Percentiles rank a stretch among this genome's conserved stretches.
phyloP scores from a whole-genome alignment of 2,113 vertebrate species.

The Syrmaticus mikado region DNA sequence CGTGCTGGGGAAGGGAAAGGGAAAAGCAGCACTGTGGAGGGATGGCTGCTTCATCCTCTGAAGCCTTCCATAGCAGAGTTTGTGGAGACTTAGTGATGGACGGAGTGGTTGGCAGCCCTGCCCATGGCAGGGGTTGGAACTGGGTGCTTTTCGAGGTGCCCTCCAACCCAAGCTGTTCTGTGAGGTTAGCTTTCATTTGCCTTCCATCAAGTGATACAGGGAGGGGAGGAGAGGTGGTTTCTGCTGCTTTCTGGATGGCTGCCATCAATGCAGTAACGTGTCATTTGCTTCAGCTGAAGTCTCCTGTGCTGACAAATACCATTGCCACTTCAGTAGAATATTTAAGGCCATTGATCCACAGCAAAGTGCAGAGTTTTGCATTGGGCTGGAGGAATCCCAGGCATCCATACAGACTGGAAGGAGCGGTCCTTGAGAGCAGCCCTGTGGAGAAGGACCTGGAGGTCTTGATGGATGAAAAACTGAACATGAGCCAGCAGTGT shows the following conservation, averaged over 20 bases:
- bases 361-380: too few relatives aligned
- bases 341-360: not conserved
- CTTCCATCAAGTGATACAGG: not conserved
- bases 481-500: too few relatives aligned
- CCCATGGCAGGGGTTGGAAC: too few relatives aligned
- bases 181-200: not conserved
- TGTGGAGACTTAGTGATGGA: not conserved
- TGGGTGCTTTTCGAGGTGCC: too few relatives aligned
- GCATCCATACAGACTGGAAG: too few relatives aligned
- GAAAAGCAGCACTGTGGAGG: not conserved
- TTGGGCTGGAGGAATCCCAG: too few relatives aligned
- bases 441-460: too few relatives aligned
- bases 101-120: too few relatives aligned
- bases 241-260: too few relatives aligned
- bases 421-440: too few relatives aligned
- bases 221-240: not conserved
- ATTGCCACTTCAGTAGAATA: fast-evolving
- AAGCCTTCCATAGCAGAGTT: not conserved
- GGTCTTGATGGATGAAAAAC: too few relatives aligned
- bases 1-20: not conserved
- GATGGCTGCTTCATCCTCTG: not conserved
- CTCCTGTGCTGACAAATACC: not conserved
- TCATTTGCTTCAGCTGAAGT: not conserved
- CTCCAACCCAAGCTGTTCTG: too few relatives aligned
- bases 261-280: not conserved